A percentile compares a stretch with the other conserved stretches of the same genome.
These are phyloP conservation scores for Lutjanus erythropterus DNA, from an alignment of 2,113 vertebrate species.

Conservation along the genomic window DNA sequence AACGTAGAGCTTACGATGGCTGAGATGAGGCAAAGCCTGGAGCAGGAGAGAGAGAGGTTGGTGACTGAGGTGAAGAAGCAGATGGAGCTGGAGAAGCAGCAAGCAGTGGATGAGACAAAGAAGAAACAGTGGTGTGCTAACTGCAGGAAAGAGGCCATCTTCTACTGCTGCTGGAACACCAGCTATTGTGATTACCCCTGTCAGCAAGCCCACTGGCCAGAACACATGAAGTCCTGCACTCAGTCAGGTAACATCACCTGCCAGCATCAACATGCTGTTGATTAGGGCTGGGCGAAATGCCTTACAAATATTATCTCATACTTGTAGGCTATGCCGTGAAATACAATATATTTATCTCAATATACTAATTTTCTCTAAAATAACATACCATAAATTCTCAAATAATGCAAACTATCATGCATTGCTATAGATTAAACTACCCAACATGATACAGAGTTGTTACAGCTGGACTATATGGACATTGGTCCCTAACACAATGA, in stretches of 20 bases:
- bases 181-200: conserved; percentile 99
- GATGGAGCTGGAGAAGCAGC: conserved; percentile 94
- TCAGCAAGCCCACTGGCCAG: conserved; percentile 98
- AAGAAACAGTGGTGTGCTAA: conserved; percentile 99
- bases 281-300: no score
- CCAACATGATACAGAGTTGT: no score
- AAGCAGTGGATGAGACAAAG: conserved; percentile 96
- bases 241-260: conserved; percentile 90
- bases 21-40: conserved; percentile 98
- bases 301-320: no score
- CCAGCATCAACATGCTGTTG: no score
- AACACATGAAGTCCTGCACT: conserved; percentile 99
- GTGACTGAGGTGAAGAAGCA: conserved; percentile 96
- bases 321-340: no score
- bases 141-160: conserved; percentile 98
- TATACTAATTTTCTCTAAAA: no score
- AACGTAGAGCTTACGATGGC: conserved; percentile 95
- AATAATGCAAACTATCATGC: no score
- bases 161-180: conserved; percentile 99
- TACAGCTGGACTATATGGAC: no score
- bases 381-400: no score
- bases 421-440: no score
- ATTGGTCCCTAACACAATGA: no score
- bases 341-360: no score
- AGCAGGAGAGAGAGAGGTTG: conserved; percentile 94